Evolutionary conservation across 92 coral and sea anemone genomes (phyloP).

Genomic region (Paramuricea clavata): DNA sequence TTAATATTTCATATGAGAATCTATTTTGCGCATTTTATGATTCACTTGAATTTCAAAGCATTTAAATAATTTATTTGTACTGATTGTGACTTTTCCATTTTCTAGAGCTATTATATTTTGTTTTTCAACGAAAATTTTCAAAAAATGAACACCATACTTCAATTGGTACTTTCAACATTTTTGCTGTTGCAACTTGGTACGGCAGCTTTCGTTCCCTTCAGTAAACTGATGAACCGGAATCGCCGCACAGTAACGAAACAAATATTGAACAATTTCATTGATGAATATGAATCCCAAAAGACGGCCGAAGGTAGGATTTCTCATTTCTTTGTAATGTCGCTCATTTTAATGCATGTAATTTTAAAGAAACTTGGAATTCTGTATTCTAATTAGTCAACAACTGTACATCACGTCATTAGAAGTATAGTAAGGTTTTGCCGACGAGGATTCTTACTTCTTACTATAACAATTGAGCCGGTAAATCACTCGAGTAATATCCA

Average conservation of each 20-base stretch:
- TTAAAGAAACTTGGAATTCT: neutral
- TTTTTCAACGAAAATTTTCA: neutral
- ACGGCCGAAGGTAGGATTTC: neutral
- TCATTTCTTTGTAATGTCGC: neutral
- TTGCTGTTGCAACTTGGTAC: neutral
- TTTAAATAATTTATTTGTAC: neutral
- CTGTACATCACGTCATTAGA: neutral
- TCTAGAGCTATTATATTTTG: neutral
- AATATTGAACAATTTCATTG: slow-evolving; percentile 28
- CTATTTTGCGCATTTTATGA: neutral
- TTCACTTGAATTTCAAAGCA: neutral
- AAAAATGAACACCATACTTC: slow-evolving; percentile 5
- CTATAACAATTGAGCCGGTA: neutral
- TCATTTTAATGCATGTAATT: neutral
- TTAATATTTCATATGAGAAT: neutral
- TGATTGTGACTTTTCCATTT: neutral
- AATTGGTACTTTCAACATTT: neutral
- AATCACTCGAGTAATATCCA: neutral
- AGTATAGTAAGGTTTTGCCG: neutral
- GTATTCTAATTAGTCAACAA: neutral
- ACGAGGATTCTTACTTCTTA: neutral
- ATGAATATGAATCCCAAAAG: neutral
- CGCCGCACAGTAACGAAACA: neutral
- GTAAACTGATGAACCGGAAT: neutral
- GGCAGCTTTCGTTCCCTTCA: neutral